Evolutionary conservation across 2,888 invertebrate genomes (phyloP), one percentile per base, ranked within the genome.

Genomic region (Sesamia inferens): DNA sequence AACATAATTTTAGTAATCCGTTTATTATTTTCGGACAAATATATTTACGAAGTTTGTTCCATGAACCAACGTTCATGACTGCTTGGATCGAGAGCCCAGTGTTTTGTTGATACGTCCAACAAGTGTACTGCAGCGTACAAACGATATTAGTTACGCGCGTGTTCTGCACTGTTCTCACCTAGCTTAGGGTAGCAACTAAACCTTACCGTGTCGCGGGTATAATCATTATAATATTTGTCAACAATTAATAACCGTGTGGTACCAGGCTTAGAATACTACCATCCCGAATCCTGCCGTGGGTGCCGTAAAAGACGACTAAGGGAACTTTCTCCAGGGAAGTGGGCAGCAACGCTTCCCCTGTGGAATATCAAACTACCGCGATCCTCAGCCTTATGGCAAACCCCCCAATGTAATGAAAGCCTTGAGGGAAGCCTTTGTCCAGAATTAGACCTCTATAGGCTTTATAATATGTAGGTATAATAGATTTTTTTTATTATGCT

Each of bases 121-220:
- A 44, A 80, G 79, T 79, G 77, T 72, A 66, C 62, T 66, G 71
- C 80, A 80, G 79, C 84, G 86, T 85, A 81, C 71, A 79, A 86
- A 88, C 78, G 66, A 55, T 75, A 79, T 88, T 88, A 86, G 87
- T 83, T 85, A 72, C 85, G 83, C 88, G 67, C 72, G 78, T 82
- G 76, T 83, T 79, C 74, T 80, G 76, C 75, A 67, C 70, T 78
- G 78, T 72, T 73, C 71, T 72, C 81, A 76, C 71, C 65, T 73
- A 69, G 57, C 70, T 81, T 73, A 77, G 61, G 78, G 72, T 84
- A 76, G 84, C 81, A 81, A 84, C 76, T 42, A 54, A 76, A 68
- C 68, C 68, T 67, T 71, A n/a, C 51, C 44, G 61, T 68, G 39
- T 63, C 42, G 54, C 54, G 67, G 68, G 42, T 76, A 61, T 59